Evolutionary conservation across 2,888 invertebrate genomes (phyloP).

Genomic region (Philaethria dido): DNA sequence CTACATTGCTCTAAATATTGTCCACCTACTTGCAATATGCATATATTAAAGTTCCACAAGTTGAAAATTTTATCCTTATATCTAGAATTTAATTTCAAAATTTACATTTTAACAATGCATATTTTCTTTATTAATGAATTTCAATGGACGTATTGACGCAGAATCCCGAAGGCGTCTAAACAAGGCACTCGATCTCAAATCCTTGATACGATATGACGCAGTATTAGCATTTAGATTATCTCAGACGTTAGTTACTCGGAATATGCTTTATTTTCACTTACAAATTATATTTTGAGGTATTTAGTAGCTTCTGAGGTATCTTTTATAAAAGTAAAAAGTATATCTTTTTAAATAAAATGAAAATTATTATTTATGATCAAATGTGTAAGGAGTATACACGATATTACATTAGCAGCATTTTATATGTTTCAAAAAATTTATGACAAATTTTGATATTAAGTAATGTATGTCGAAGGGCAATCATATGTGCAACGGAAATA

Average conservation of each 20-base stretch:
- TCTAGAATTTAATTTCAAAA: constrained; percentile 9
- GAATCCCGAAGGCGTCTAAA: constrained; percentile 29
- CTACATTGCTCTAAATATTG: background rate
- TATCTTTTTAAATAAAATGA: too few species aligned
- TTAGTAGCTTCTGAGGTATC: background rate
- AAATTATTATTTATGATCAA: too few species aligned
- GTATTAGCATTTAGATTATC: constrained; percentile 79
- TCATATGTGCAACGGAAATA: too few species aligned
- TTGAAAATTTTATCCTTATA: background rate
- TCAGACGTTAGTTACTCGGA: constrained; percentile 57
- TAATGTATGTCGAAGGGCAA: too few species aligned
- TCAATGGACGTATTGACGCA: constrained; percentile 32
- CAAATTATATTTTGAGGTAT: constrained; percentile 29
- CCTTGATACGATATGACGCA: constrained; percentile 56
- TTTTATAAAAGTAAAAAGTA: background rate
- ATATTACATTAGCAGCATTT: too few species aligned
- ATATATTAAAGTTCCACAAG: background rate
- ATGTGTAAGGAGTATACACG: too few species aligned
- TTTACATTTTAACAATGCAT: constrained; percentile 32
- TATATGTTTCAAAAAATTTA: too few species aligned
- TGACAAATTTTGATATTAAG: too few species aligned
- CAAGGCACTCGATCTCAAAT: constrained; percentile 47
- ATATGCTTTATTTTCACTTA: constrained; percentile 52
- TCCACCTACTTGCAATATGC: too few species aligned
- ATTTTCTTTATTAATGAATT: constrained; percentile 42